Base-by-base conservation (phyloP, 2,113 vertebrate genomes). In the Lichenostomus cassidix region DNA sequence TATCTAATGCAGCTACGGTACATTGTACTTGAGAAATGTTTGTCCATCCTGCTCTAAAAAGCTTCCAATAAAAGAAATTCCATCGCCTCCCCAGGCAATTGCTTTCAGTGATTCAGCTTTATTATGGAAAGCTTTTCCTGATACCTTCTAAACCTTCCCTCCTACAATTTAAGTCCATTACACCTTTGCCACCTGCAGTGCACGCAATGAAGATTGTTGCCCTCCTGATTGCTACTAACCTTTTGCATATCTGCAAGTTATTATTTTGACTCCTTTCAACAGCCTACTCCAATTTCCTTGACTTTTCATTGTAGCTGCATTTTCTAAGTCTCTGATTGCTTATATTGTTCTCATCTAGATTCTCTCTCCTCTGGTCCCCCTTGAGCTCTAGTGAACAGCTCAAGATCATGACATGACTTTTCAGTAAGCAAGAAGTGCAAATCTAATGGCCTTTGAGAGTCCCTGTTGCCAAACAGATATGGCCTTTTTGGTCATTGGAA, bases 161-260 rank as follows among this genome's bases (percentile, higher is more conserved):
- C 37, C 53, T 69, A 58, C 82, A 96, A 65, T 95, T 92, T 80
- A 65, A 88, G 50, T 92, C 85, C 86, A 93, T 96, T 93, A 80
- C 64, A 86, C 59, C 42, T 90, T 52, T 55, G 50, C 60, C 59
- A 63, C 90, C 94, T 90, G 78, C 59, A 80, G 90, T 5, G 55
- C 67, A 50, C 0, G 0, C 59, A 88, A 65, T 59, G 75, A 71
- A 93, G 82, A 58, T 37, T 69, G 69, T 53, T 93, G 55, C 68
- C 60, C 60, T 92, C 47, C 50, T 92, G 95, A 96, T 90, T 90
- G 79, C 86, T 83, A 20, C 69, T 67, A 69, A 65, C 37, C 79
- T 77, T 90, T 50, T 93, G 88, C 92, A 95, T 97, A 92, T 77
- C 87, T 92, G 68, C 81, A 88, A 35, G 86, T 88, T 88, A 88